Percentiles rank a stretch among this genome's conserved stretches.
These are phyloP conservation scores for Chelonus insularis DNA, from an alignment of 1,140 invertebrate genomes.

Conservation along the genomic window DNA sequence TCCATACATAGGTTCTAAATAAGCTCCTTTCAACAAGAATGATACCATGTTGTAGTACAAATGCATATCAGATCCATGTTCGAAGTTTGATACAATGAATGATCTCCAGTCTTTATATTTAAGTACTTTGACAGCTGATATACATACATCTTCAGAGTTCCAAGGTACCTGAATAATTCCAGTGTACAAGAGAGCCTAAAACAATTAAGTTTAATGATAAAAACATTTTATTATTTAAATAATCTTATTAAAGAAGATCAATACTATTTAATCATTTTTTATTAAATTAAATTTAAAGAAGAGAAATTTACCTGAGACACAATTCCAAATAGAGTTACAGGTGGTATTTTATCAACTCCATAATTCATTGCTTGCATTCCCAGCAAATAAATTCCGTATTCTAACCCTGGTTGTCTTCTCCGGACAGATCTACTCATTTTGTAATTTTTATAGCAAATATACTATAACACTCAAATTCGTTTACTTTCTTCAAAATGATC, in stretches of 20 bases:
- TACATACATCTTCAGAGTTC: constrained; percentile 64
- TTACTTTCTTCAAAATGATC: too few species aligned
- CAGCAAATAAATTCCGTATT: constrained; percentile 50
- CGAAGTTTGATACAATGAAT: constrained; percentile 66
- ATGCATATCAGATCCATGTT: constrained; percentile 74
- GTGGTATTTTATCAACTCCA: constrained; percentile 67
- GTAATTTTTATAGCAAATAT: background rate
- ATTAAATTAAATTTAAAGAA: constrained; percentile 1
- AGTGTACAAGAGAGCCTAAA: constrained; percentile 58
- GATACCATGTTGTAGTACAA: constrained; percentile 78
- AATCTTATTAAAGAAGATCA: too few species aligned
- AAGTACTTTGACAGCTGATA: constrained; percentile 64
- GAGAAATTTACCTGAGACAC: constrained; percentile 53
- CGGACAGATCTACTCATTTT: constrained; percentile 45
- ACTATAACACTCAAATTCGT: too few species aligned
- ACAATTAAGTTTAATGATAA: too few species aligned
- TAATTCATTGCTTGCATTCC: constrained; percentile 54
- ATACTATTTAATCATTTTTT: too few species aligned
- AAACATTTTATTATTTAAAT: too few species aligned
- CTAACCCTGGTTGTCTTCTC: constrained; percentile 48
- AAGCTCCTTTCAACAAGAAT: constrained; percentile 67
- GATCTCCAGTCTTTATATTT: constrained; percentile 63
- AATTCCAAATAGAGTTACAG: constrained; percentile 65
- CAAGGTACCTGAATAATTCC: constrained; percentile 62
- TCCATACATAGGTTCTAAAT: constrained; percentile 64